Conservation (phyloP, 2,888 invertebrate species). For the Plemyria rubiginata region DNA sequence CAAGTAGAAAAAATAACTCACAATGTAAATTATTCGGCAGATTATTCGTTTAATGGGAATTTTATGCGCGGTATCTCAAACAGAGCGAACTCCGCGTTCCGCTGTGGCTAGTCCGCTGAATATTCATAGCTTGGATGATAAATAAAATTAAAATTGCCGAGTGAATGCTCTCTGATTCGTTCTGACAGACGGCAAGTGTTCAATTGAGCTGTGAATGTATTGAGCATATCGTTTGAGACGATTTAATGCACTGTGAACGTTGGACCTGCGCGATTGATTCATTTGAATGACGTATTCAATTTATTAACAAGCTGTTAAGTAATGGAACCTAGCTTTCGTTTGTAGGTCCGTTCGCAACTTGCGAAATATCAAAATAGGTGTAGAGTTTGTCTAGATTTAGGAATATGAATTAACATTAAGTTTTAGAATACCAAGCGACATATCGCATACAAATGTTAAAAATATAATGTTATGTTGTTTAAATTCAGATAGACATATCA, state of each 20-base stretch:
- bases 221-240: slow-evolving; percentile 49
- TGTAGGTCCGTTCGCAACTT: not conserved
- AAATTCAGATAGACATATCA: not conserved
- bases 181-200: slow-evolving; percentile 59
- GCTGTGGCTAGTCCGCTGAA: slow-evolving; percentile 14
- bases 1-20: not conserved
- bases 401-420: not conserved
- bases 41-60: slow-evolving; percentile 21
- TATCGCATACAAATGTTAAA: too few relatives aligned
- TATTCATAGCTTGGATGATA: slow-evolving; percentile 18
- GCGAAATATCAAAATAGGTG: not conserved
- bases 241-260: slow-evolving; percentile 53
- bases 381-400: not conserved
- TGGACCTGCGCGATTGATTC: slow-evolving; percentile 52
- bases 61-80: slow-evolving; percentile 10
- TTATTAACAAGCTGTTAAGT: slow-evolving; percentile 19
- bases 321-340: not conserved
- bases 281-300: slow-evolving; percentile 25
- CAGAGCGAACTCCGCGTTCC: slow-evolving; percentile 16
- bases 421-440: too few relatives aligned
- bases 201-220: slow-evolving; percentile 71
- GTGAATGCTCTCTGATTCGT: slow-evolving; percentile 60
- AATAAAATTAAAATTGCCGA: slow-evolving; percentile 31
- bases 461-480: too few relatives aligned
- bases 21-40: slow-evolving; percentile 1